Evolutionary conservation across 2,888 invertebrate genomes (phyloP).

Genomic region (Eupithecia dodoneata): DNA sequence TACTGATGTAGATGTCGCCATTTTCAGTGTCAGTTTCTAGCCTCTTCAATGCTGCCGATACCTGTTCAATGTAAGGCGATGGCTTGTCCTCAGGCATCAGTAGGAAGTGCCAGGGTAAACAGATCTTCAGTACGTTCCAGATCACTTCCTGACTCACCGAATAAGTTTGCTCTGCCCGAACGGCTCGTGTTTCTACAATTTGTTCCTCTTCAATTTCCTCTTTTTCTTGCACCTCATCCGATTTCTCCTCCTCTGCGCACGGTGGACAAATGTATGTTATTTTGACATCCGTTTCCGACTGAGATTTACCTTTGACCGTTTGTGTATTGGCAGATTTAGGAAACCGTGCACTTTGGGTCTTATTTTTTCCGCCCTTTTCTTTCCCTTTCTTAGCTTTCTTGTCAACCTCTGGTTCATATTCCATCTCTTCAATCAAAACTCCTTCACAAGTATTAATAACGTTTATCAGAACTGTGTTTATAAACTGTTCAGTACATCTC

Average conservation of each 20-base stretch:
- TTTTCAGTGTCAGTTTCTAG: conserved; percentile 69
- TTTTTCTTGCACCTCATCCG: conserved; percentile 27
- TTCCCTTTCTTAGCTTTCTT: conserved; percentile 66
- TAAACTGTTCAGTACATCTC: conserved; percentile 64
- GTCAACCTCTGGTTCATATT: conserved; percentile 54
- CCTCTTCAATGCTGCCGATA: conserved; percentile 57
- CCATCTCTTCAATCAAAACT: conserved; percentile 67
- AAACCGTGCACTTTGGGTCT: conserved; percentile 64
- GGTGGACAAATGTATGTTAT: conserved; percentile 69
- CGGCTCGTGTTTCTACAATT: background rate
- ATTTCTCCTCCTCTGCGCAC: conserved; percentile 59
- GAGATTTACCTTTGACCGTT: conserved; percentile 52
- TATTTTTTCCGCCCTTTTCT: conserved; percentile 49
- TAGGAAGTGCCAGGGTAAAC: conserved; percentile 74
- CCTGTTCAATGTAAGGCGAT: conserved; percentile 62
- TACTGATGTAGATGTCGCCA: conserved; percentile 71
- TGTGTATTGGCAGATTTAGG: conserved; percentile 55
- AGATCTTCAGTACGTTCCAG: conserved; percentile 72
- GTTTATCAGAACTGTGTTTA: conserved; percentile 61
- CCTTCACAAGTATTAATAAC: conserved; percentile 69
- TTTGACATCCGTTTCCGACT: conserved; percentile 65
- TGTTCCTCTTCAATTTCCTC: conserved; percentile 49
- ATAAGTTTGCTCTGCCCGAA: conserved; percentile 64
- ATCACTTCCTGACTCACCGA: conserved; percentile 68
- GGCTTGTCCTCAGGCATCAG: conserved; percentile 61